phyloP scores from a whole-genome alignment of 2,797 vertebrate species.

The Ctenopoma multispine region DNA sequence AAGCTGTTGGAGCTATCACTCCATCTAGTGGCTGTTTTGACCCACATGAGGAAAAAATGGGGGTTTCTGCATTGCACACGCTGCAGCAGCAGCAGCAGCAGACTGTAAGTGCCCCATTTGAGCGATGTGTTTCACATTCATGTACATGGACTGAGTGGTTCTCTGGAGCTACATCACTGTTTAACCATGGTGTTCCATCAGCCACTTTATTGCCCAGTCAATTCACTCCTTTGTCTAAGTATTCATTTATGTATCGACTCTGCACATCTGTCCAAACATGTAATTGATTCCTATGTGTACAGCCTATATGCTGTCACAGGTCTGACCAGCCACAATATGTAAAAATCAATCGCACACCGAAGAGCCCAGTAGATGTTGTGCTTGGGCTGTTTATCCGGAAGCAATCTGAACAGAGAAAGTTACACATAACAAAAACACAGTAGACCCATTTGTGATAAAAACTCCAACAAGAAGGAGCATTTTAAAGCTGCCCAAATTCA shows the following conservation, averaged over 20 bases:
- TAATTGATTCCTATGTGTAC: slow-evolving; percentile 49
- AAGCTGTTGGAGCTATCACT: slow-evolving; percentile 66
- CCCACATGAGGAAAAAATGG: background rate
- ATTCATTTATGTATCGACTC: slow-evolving; percentile 36
- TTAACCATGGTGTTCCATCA: slow-evolving; percentile 42
- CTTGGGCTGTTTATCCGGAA: slow-evolving; percentile 14
- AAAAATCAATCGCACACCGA: slow-evolving; percentile 65
- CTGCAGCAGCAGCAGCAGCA: slow-evolving; percentile 39
- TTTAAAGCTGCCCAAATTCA: slow-evolving; percentile 22
- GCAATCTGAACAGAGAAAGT: slow-evolving; percentile 4
- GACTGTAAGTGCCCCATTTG: slow-evolving; percentile 24
- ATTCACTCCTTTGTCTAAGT: slow-evolving; percentile 41
- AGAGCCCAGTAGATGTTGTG: slow-evolving; percentile 4
- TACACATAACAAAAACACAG: slow-evolving; percentile 21
- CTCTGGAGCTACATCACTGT: slow-evolving; percentile 26
- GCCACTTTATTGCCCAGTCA: slow-evolving; percentile 23
- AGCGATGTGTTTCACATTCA: slow-evolving; percentile 14
- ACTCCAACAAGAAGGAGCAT: background rate
- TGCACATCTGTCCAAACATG: slow-evolving; percentile 45
- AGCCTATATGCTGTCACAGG: slow-evolving; percentile 49
- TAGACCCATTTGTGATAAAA: slow-evolving; percentile 16
- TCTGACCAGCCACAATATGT: slow-evolving; percentile 47
- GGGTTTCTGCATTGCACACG: slow-evolving; percentile 49
- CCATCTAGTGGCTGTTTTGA: slow-evolving; percentile 76
- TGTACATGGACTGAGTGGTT: slow-evolving; percentile 1